These are phyloP conservation scores for Archegozetes longisetosus DNA, from an alignment of 1,140 invertebrate genomes.

Conservation along the genomic window DNA sequence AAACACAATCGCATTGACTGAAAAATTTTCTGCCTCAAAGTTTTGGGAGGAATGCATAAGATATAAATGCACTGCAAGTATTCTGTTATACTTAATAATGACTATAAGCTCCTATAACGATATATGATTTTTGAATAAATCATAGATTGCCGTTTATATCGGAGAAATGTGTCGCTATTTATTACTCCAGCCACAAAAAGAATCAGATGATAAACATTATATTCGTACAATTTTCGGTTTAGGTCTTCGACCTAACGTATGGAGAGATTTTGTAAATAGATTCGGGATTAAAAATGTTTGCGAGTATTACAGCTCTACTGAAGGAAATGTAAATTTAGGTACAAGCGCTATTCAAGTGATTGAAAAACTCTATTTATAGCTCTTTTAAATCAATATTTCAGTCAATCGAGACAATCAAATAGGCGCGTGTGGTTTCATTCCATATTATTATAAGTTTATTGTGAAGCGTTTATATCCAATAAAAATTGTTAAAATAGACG, in stretches of 20 bases:
- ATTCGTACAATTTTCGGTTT: conserved; percentile 38
- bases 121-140: conserved; percentile 3
- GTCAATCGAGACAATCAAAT: conserved; percentile 74
- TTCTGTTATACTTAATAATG: too few species aligned
- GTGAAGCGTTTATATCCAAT: conserved; percentile 53
- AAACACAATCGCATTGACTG: conserved; percentile 61
- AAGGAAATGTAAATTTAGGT: conserved; percentile 34
- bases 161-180: conserved; percentile 11
- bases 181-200: conserved; percentile 6
- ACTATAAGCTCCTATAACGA: too few species aligned
- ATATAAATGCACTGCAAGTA: conserved; percentile 81
- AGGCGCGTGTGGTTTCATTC: conserved; percentile 88
- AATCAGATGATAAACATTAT: background rate
- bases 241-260: conserved; percentile 39
- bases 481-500: conserved; percentile 42
- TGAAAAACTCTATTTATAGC: too few species aligned
- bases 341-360: too few species aligned
- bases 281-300: conserved; percentile 36
- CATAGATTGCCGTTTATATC: conserved; percentile 5
- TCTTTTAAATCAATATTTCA: too few species aligned
- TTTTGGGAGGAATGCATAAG: conserved; percentile 91
- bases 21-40: conserved; percentile 87
- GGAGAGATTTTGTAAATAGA: conserved; percentile 37
- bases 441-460: conserved; percentile 45
- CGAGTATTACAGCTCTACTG: conserved; percentile 43